Percentiles rank a stretch among this genome's conserved stretches.
Evolutionary conservation across 2,113 vertebrate species (phyloP).

Genomic region (Malurus cyaneus): DNA sequence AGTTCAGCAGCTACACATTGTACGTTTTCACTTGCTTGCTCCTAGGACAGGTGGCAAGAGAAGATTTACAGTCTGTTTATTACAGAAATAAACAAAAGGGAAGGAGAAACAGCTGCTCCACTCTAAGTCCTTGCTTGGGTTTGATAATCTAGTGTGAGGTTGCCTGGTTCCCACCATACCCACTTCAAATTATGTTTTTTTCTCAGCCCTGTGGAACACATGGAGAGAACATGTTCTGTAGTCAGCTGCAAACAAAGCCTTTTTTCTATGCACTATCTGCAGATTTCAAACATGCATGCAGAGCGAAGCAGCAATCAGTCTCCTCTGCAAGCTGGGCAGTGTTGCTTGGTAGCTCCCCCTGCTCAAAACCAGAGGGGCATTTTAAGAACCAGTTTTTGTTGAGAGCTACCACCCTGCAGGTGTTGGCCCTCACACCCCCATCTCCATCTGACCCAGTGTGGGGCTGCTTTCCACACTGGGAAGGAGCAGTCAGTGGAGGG

Average conservation of each 20-base stretch:
- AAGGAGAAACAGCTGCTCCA: neutral
- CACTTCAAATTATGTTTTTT: neutral
- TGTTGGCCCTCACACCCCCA: neutral
- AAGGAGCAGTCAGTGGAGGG: neutral
- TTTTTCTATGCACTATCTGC: neutral
- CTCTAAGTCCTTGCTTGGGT: neutral
- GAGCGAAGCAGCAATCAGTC: neutral
- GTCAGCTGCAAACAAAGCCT: neutral
- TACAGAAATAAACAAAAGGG: neutral
- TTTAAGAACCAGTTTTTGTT: neutral
- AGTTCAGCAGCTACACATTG: neutral
- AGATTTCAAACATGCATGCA: fast-evolving
- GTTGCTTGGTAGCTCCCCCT: neutral
- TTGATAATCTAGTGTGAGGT: fast-evolving
- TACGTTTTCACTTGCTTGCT: neutral
- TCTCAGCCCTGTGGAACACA: fast-evolving
- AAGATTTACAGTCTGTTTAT: neutral
- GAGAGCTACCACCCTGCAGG: fast-evolving
- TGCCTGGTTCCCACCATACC: neutral
- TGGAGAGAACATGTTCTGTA: neutral
- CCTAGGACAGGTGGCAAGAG: neutral
- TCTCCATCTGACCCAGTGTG: fast-evolving
- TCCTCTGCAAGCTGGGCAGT: neutral
- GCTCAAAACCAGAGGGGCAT: neutral
- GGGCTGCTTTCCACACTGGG: fast-evolving